Conservation (phyloP, 2,797 vertebrate genomes). For the Balearica regulorum region DNA sequence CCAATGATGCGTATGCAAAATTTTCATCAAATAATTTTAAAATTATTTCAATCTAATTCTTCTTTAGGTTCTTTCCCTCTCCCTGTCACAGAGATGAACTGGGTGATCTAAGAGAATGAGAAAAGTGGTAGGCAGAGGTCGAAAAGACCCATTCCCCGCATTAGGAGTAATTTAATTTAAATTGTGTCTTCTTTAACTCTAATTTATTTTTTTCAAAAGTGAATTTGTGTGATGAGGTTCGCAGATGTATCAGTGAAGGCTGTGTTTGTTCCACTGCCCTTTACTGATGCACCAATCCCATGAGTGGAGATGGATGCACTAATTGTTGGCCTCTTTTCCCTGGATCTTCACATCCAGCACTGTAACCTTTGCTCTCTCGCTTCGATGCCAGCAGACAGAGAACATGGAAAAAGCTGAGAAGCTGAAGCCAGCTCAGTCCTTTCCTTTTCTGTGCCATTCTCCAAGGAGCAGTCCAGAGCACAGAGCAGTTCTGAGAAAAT, state of each 20-base stretch:
- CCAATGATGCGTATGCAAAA: not conserved
- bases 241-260: not conserved
- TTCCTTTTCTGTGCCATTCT: not conserved
- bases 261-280: not conserved
- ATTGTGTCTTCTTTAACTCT: not conserved
- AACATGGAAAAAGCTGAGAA: conserved; percentile 21
- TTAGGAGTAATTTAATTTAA: not conserved
- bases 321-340: not conserved
- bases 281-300: not conserved
- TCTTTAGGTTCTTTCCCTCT: not conserved
- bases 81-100: not conserved
- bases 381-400: not conserved
- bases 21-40: not conserved
- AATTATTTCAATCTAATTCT: not conserved
- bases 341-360: not conserved
- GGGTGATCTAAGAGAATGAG: not conserved
- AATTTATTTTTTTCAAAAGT: not conserved
- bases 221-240: not conserved
- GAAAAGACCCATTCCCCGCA: not conserved
- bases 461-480: not conserved
- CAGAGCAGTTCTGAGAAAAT: conserved; percentile 13
- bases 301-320: not conserved
- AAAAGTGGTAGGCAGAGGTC: not conserved
- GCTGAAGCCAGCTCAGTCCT: not conserved
- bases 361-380: not conserved